These are phyloP conservation scores for Triops cancriformis DNA, from an alignment of 1,140 invertebrate genomes.

Conservation along the genomic window DNA sequence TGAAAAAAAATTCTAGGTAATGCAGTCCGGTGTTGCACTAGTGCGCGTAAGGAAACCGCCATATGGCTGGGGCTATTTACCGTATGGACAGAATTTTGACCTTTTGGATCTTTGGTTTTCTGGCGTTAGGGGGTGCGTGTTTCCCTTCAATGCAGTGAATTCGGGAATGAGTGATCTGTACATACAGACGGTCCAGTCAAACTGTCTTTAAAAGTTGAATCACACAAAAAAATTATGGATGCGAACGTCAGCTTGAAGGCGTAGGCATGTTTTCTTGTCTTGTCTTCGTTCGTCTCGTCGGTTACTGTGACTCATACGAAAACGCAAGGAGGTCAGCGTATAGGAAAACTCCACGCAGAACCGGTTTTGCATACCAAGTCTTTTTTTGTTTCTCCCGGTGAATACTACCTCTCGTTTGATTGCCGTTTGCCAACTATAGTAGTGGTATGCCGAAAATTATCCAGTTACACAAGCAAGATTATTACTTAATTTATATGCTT, in stretches of 20 bases:
- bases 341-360: neutral
- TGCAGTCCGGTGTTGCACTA: too few species aligned
- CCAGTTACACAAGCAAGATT: neutral
- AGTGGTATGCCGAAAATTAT: neutral
- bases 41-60: too few species aligned
- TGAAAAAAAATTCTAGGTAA: too few species aligned
- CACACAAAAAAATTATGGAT: neutral
- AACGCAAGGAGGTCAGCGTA: neutral
- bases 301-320: neutral
- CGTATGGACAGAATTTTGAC: too few species aligned
- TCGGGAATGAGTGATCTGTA: too few species aligned
- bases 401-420: neutral
- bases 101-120: neutral
- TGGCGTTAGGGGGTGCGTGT: neutral
- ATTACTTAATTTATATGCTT: too few species aligned
- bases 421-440: neutral
- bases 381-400: neutral
- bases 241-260: neutral
- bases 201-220: neutral
- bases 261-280: neutral
- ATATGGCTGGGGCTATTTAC: too few species aligned
- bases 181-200: too few species aligned
- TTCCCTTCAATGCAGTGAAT: neutral
- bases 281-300: constrained; percentile 11
- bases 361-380: neutral